Evolutionary conservation across 2,113 vertebrate genomes (phyloP), one percentile per base, ranked within the genome.

Genomic region (Cephalopholis sonnerati): DNA sequence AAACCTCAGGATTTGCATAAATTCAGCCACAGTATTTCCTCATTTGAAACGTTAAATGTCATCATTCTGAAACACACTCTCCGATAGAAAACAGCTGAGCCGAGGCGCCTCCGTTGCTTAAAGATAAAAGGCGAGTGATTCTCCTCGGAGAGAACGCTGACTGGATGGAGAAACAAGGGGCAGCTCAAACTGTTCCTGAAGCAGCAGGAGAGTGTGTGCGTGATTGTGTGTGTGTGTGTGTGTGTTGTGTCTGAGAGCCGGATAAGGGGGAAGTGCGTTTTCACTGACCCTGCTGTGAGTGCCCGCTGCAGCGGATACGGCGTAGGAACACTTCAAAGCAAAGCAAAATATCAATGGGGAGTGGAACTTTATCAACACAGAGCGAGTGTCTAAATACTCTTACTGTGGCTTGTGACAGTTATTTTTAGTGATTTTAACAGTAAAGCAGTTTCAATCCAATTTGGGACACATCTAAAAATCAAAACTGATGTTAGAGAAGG

Each of bases 61-160:
- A 90, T 89, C 80, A 50, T 74, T 75, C 24, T 62, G 69, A 85
- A 85, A 83, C 53, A 57, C 41, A 22, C 51, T 10, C 44, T 64
- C 57, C 27, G 27, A 93, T 82, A 48, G 81, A 77, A 82, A 93
- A 70, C 89, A 83, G 88, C 85, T 82, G 72, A 90, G 77, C 72
- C 36, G 6, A 55, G 82, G 83, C 59, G 64, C 77, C 88, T 83
- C 41, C 27, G 11, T 73, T 65, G 51, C 70, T 63, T 39, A 4
- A 59, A 85, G 85, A 88, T 88, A 70, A 91, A 91, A 92, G 68
- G 54, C 18, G 20, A 53, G 55, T 9, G 71, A 61, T 32, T 46
- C 81, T 76, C 87, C 85, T 78, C 39, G 18, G 82, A 77, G 62
- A 82, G 75, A 72, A 32, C 1, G 44, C 65, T 50, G 84, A 65